Percentiles rank a stretch among this genome's conserved stretches.
These are phyloP conservation scores for Drosophila robusta DNA, from an alignment of 2,888 invertebrate genomes.

Conservation along the genomic window DNA sequence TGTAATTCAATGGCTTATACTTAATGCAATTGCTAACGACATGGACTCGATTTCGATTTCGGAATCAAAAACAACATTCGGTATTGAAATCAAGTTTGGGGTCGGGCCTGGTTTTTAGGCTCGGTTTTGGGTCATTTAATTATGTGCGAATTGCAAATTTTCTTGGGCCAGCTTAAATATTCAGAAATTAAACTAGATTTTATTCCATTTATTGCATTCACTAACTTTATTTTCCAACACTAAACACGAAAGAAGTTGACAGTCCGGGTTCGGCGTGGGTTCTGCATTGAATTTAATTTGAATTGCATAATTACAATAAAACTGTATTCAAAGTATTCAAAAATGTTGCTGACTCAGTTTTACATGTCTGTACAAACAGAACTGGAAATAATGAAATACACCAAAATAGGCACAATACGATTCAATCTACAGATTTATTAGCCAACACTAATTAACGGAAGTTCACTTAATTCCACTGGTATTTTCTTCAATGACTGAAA, in stretches of 20 bases:
- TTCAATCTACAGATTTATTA: no score
- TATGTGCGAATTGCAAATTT: constrained; percentile 16
- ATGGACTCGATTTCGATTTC: constrained; percentile 22
- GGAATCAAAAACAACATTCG: not conserved
- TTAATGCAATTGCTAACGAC: constrained; percentile 29
- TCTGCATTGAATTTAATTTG: not conserved
- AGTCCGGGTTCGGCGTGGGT: not conserved
- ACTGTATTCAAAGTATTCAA: not conserved
- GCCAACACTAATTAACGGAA: no score
- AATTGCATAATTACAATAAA: not conserved
- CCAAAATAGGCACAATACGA: no score
- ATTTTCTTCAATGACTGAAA: no score
- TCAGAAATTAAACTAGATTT: not conserved
- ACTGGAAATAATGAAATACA: no score
- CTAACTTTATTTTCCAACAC: not conserved
- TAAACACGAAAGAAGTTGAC: not conserved
- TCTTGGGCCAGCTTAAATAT: not conserved
- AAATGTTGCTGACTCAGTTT: no score
- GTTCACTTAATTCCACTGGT: not conserved
- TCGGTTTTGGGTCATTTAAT: not conserved
- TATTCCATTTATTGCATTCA: not conserved
- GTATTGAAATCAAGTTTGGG: not conserved
- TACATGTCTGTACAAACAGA: no score
- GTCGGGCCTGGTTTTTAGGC: not conserved
- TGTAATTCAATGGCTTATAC: constrained; percentile 43